Evolutionary conservation across 2,113 vertebrate genomes (phyloP), one percentile per base, ranked within the genome.

Genomic region (Platichthys stellatus): DNA sequence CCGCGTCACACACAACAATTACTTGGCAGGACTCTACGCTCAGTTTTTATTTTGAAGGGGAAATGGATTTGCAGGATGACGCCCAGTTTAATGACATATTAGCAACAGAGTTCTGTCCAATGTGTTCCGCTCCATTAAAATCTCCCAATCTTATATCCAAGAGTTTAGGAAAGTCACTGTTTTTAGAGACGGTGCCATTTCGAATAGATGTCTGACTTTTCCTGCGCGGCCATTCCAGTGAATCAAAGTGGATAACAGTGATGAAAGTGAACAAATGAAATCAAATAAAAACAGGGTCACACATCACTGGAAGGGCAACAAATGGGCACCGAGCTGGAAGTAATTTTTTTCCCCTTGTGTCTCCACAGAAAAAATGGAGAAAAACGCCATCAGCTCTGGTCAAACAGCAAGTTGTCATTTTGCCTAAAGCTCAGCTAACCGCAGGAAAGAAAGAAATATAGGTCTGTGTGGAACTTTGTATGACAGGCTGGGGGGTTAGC

Each of bases 231-330:
- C 87, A 82, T 92, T 92, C 83, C 21, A 20, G 80, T 86, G 77
- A 87, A 93, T 94, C 93, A 93, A 80, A 90, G 86, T 71, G 82
- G 91, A 90, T 82, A 94, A 90, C 82, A 54, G 91, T 92, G 92
- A 94, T 92, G 93, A 90, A 94, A 94, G 89, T 86, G 92, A 94
- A 94, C 93, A 94, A 95, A 94, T 92, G 87, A 93, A 94, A 93
- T 94, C 86, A 94, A 94, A 94, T 93, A 91, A 93, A 95, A 95
- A 94, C 89, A 90, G 93, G 94, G 94, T 94, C 94, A 95, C 90
- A 93, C 93, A 92, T 95, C 94, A 95, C 93, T 94, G 89, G 91
- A 93, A 95, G 94, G 93, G 89, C 92, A 94, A 83, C 83, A 90
- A 94, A 95, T 95, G 93, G 86, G 80, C 90, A 93, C 82, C 90